These are phyloP conservation scores for Loris lydekkerianus DNA, from an alignment of 2,797 vertebrate genomes.

Conservation along the genomic window DNA sequence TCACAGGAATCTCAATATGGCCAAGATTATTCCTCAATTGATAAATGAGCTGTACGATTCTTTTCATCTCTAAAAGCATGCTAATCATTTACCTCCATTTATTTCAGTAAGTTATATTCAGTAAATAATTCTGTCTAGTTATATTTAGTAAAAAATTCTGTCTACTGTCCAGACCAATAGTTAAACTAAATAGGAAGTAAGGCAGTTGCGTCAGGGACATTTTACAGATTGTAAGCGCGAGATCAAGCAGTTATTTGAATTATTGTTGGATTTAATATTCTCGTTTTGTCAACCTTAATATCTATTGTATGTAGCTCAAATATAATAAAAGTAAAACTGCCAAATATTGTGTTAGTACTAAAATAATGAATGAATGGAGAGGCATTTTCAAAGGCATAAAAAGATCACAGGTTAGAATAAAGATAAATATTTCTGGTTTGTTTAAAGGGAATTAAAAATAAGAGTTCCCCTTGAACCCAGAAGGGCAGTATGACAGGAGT, in stretches of 20 bases:
- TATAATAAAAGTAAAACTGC: background rate
- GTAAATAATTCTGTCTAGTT: background rate
- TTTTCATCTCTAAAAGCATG: background rate
- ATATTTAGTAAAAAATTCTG: background rate
- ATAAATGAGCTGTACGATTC: background rate
- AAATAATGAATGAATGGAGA: constrained; percentile 8
- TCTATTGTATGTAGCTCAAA: background rate
- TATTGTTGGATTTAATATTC: background rate
- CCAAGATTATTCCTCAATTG: background rate
- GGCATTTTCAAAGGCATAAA: constrained; percentile 1
- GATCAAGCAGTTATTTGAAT: background rate
- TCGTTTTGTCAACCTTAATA: background rate
- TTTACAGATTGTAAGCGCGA: background rate
- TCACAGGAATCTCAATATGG: background rate
- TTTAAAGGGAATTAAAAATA: background rate
- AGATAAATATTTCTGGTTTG: background rate
- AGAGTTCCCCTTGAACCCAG: constrained; percentile 43
- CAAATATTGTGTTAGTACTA: background rate
- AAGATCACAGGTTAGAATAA: background rate
- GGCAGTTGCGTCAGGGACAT: background rate
- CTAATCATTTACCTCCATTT: background rate
- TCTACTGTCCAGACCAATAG: background rate
- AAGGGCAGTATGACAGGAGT: background rate
- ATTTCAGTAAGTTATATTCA: background rate
- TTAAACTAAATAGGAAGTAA: background rate